These are phyloP conservation scores for Tortrix viridana DNA, from an alignment of 2,888 invertebrate species.

Conservation along the genomic window DNA sequence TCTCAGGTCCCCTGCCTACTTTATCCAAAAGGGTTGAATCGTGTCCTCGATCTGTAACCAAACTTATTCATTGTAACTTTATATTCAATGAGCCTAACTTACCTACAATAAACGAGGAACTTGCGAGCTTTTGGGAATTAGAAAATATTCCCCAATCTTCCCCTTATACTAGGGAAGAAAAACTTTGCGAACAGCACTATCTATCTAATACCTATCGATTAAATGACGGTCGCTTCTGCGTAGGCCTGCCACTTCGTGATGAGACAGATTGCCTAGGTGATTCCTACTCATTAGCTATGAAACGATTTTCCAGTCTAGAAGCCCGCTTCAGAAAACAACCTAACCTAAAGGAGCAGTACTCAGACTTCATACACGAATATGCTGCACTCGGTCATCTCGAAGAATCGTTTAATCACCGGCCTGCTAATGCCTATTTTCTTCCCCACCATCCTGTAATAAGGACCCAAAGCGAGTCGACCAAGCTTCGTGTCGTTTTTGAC, in stretches of 20 bases:
- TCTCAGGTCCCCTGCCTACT: not conserved
- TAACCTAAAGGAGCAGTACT: not conserved
- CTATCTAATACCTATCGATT: not conserved
- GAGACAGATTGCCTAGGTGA: not conserved
- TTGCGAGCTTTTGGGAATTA: not conserved
- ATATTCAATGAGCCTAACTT: not conserved
- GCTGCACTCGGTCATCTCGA: not conserved
- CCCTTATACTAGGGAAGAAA: not conserved
- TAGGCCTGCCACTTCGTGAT: not conserved
- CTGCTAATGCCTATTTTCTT: not conserved
- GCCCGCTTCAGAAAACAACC: not conserved
- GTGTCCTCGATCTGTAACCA: too few relatives aligned
- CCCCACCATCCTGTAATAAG: not conserved
- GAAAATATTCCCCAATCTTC: not conserved
- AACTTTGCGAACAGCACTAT: not conserved
- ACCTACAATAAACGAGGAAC: not conserved
- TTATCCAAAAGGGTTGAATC: too few relatives aligned
- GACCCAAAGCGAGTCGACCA: not conserved
- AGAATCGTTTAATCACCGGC: not conserved
- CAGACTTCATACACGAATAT: not conserved
- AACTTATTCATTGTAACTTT: not conserved
- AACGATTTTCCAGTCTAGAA: not conserved
- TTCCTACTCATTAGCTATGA: constrained; percentile 19
- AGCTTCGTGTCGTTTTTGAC: not conserved
- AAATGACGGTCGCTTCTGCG: not conserved